Percentiles rank a stretch among this genome's conserved stretches.
These are phyloP conservation scores for Rallus limicola DNA, from an alignment of 2,113 vertebrate species.

Conservation along the genomic window DNA sequence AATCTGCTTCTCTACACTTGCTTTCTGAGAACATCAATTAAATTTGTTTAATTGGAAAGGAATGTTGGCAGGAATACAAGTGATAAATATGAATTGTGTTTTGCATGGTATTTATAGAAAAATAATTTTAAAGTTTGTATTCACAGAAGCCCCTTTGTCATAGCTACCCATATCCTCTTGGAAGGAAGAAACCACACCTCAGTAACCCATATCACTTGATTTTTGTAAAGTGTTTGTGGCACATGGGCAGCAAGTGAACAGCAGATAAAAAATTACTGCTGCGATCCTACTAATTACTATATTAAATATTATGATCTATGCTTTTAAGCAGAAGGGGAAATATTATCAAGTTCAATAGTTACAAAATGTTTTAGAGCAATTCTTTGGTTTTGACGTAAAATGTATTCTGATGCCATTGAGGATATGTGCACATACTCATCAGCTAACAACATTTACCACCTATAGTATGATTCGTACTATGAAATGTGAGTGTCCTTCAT, in stretches of 20 bases:
- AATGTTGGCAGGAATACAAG: neutral
- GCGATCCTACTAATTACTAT: neutral
- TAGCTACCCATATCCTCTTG: neutral
- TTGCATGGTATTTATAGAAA: neutral
- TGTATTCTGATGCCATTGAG: neutral
- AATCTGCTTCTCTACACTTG: neutral
- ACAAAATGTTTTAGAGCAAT: neutral
- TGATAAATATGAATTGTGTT: slow-evolving; percentile 11
- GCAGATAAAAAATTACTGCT: neutral
- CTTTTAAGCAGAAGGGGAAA: slow-evolving; percentile 3
- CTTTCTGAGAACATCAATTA: slow-evolving; percentile 20
- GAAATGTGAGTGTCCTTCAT: neutral
- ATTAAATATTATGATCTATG: neutral
- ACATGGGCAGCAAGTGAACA: neutral
- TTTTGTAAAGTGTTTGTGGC: neutral
- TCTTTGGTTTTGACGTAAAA: neutral
- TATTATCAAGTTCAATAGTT: neutral
- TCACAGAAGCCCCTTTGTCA: neutral
- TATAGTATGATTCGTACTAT: neutral
- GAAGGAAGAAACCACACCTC: neutral
- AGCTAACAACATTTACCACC: neutral
- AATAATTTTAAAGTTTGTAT: neutral
- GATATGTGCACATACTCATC: neutral
- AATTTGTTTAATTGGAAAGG: neutral
- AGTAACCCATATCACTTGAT: neutral